Evolutionary conservation across 2,888 invertebrate species (phyloP).

Genomic region (Lycophotia porphyrea): DNA sequence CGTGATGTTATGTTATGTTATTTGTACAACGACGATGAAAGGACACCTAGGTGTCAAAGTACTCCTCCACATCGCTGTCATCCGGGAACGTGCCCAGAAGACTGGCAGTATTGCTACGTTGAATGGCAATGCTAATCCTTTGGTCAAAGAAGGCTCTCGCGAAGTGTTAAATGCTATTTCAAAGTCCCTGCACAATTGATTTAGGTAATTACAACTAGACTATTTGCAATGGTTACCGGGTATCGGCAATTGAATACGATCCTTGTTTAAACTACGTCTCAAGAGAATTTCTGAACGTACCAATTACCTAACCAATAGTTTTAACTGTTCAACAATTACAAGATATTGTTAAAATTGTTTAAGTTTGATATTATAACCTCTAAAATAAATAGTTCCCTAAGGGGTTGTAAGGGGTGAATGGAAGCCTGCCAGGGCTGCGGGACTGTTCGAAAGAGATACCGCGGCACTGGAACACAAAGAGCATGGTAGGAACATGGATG

Average conservation of each 20-base stretch:
- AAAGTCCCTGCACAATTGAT: not conserved
- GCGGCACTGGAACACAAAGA: too few species aligned
- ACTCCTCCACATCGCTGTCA: too few species aligned
- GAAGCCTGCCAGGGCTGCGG: too few species aligned
- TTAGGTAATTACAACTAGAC: constrained; percentile 8
- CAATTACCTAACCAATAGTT: constrained; percentile 9
- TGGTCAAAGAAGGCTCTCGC: too few species aligned
- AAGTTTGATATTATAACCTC: not conserved
- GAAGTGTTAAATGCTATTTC: not conserved
- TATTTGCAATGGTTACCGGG: constrained; percentile 15
- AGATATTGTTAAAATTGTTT: not conserved
- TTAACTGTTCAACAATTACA: constrained; percentile 7
- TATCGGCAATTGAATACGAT: constrained; percentile 14
- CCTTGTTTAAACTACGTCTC: constrained; percentile 13
- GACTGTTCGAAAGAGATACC: too few species aligned
- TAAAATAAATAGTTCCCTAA: not conserved
- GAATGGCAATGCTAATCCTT: too few species aligned
- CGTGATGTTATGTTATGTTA: too few species aligned
- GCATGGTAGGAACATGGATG: too few species aligned
- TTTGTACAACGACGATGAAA: too few species aligned
- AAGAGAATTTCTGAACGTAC: constrained; percentile 4
- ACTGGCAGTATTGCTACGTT: too few species aligned
- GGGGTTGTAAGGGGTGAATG: not conserved
- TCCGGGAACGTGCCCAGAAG: too few species aligned
- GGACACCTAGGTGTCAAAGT: too few species aligned